Percentiles rank a stretch among this genome's conserved stretches.
Evolutionary conservation across 37 sponge, comb jelly and placozoan species (phyloP).

Genomic region (Corticium candelabrum): DNA sequence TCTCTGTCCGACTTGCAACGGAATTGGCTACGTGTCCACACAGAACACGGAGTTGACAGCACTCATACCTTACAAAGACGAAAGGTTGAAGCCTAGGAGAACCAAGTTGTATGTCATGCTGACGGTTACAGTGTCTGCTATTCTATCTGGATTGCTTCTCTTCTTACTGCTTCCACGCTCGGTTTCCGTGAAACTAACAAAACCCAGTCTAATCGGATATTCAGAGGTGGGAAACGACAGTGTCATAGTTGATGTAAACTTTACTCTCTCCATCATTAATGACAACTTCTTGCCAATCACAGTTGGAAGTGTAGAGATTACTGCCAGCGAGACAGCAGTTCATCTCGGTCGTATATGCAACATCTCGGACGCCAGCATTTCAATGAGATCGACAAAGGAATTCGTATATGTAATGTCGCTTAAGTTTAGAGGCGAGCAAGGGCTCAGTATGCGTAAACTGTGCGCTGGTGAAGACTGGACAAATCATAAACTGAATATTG

Average conservation of each 20-base stretch:
- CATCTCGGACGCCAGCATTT: not conserved
- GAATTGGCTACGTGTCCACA: too few species aligned
- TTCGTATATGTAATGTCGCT: not conserved
- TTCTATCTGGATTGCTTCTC: not conserved
- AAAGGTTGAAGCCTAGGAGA: conserved; percentile 45
- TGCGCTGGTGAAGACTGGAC: conserved; percentile 5
- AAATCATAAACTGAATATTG: too few species aligned
- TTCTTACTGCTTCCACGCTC: conserved; percentile 1
- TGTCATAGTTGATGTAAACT: not conserved
- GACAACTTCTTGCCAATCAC: not conserved
- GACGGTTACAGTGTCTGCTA: not conserved
- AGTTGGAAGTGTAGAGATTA: not conserved
- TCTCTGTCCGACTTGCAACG: too few species aligned
- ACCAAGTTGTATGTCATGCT: not conserved
- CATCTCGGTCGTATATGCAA: not conserved
- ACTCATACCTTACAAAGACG: conserved; percentile 65
- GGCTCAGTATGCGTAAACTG: not conserved
- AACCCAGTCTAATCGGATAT: not conserved
- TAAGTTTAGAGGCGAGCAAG: not conserved
- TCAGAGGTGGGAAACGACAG: not conserved
- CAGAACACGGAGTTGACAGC: too few species aligned
- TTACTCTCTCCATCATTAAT: not conserved
- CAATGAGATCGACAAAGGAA: not conserved
- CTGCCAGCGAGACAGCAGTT: not conserved
- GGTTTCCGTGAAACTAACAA: not conserved